Evolutionary conservation across 2,113 vertebrate genomes (phyloP).

Genomic region (Xyrauchen texanus): DNA sequence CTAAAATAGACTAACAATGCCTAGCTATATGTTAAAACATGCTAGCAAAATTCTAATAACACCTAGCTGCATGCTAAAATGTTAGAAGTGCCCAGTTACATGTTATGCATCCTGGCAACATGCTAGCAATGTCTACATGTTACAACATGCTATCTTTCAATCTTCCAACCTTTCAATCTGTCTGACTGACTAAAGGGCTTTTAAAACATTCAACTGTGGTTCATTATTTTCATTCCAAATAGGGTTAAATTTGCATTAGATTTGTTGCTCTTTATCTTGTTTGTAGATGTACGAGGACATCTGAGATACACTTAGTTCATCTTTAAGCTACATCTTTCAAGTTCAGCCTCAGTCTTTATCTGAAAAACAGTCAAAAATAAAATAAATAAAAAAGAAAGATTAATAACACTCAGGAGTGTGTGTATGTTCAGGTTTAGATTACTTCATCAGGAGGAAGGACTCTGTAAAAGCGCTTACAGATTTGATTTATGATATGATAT

Average conservation of each 20-base stretch:
- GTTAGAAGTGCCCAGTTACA: too few relatives aligned
- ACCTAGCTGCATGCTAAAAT: too few relatives aligned
- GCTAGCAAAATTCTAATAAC: too few relatives aligned
- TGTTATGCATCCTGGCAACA: too few relatives aligned
- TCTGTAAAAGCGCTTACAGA: conserved; percentile 15
- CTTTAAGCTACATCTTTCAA: neutral
- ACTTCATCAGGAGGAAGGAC: conserved; percentile 51
- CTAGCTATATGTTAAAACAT: too few relatives aligned
- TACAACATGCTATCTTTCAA: too few relatives aligned
- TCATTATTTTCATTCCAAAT: too few relatives aligned
- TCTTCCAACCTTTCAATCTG: too few relatives aligned
- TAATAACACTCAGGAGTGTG: conserved; percentile 1
- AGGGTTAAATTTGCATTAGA: neutral
- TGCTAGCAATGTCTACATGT: too few relatives aligned
- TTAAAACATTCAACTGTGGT: too few relatives aligned
- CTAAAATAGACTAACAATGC: too few relatives aligned
- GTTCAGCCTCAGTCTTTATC: conserved; percentile 28
- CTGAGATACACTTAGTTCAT: conserved; percentile 1
- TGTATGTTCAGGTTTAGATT: conserved; percentile 25
- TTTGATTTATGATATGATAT: conserved; percentile 48
- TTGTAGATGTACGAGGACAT: neutral
- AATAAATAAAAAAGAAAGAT: neutral
- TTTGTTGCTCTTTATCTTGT: neutral
- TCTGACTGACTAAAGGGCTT: too few relatives aligned
- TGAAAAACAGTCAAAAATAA: conserved; percentile 28